Conservation (phyloP, 2,888 invertebrate genomes). For the Uloborus plumipes region DNA sequence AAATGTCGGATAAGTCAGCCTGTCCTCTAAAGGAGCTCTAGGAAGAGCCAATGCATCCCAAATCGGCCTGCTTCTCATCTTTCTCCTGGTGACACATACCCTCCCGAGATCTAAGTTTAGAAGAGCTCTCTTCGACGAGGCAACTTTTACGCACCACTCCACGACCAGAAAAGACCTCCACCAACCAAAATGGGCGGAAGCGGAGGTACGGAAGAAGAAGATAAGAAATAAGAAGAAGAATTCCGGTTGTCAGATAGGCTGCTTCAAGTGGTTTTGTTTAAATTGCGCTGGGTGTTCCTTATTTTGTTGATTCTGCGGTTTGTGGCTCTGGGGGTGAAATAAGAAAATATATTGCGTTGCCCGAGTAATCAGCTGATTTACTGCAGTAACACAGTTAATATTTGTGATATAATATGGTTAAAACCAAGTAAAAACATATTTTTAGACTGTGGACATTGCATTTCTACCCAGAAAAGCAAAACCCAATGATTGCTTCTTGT, state of each 20-base stretch:
- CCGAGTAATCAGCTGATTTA: too few species aligned
- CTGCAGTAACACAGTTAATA: too few species aligned
- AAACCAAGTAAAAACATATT: too few species aligned
- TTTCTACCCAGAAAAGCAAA: too few species aligned
- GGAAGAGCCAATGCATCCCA: constrained; percentile 31
- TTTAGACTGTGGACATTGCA: too few species aligned
- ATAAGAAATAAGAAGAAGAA: not conserved
- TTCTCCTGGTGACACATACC: constrained; percentile 45
- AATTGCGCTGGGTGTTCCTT: not conserved
- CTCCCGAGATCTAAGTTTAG: constrained; percentile 23
- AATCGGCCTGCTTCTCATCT: constrained; percentile 48
- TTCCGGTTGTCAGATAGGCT: constrained; percentile 24
- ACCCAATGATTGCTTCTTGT: too few species aligned
- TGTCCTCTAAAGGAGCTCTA: too few species aligned
- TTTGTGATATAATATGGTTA: too few species aligned
- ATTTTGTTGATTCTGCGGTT: constrained; percentile 5
- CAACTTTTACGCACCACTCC: too few species aligned
- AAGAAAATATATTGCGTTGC: not conserved
- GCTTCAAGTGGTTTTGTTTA: constrained; percentile 15
- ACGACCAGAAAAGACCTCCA: constrained; percentile 20
- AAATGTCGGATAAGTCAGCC: too few species aligned
- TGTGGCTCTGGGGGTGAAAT: not conserved
- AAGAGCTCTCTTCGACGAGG: constrained; percentile 1
- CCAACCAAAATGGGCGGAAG: constrained; percentile 11
- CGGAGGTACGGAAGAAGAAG: not conserved